Evolutionary conservation across 2,888 invertebrate species (phyloP), one percentile per base, ranked within the genome.

Genomic region (Gibbula magus): DNA sequence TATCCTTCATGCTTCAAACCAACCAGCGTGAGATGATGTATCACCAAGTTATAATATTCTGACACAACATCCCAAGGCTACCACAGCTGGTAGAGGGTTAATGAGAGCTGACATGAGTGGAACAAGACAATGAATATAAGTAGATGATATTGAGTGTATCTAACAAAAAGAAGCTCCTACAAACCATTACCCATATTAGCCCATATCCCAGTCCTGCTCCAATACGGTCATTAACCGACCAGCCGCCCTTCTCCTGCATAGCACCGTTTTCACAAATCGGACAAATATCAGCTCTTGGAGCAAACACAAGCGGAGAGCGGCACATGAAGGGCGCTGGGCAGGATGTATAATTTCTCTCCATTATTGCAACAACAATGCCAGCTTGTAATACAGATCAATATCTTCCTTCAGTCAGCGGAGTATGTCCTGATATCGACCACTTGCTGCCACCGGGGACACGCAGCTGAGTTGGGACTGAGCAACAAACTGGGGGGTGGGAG

Each of bases 301-400:
- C 70, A 70, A 70, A 70, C 35, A 70, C 70, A 35, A 20, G 20
- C 35, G 2, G 35, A 20, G 39, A 35, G 35, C 39, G 20, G 39
- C 35, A 45, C 45, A 45, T 45, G 10, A 45, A 45, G 45, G 45
- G 45, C 1, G 1, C 45, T 45, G 45, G 45, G 45, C 45, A 45
- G 35, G 70, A 29, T 29, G 61, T 61, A 61, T 61, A 70, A 70
- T 70, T 70, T 70, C 35, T 70, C 35, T 70, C 70, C 70, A 70
- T 70, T 70, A 70, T 39, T 39, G 39, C 70, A 18, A 70, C 70
- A 35, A 39, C 70, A 39, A 70, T 70, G 39, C 20, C 45, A 10
- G 45, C 45, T 45, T 35, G 32, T 35, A 35, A 35, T 39, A 32
- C 35, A 39, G 35, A 35, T 25, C 61, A 61, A 29, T 16, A 20